Evolutionary conservation across 2,888 invertebrate species (phyloP).

Genomic region (Orthosia cruda): DNA sequence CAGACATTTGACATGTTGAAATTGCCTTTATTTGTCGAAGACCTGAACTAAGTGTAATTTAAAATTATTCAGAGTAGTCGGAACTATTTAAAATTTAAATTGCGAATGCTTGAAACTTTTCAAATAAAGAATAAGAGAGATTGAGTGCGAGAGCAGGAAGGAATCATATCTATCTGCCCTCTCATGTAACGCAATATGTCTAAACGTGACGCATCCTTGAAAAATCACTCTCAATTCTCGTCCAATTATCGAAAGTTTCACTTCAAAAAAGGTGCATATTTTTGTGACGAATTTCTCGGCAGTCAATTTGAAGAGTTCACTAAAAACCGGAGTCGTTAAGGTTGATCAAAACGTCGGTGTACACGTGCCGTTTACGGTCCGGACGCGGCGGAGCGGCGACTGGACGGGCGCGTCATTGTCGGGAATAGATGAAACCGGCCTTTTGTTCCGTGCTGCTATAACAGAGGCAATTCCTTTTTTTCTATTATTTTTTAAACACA

Average conservation of each 20-base stretch:
- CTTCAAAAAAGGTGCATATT: neutral
- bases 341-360: constrained; percentile 47
- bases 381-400: constrained; percentile 30
- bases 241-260: too few species aligned
- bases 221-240: too few species aligned
- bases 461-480: constrained; percentile 78
- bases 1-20: constrained; percentile 57
- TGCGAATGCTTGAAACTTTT: too few species aligned
- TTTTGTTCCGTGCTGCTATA: constrained; percentile 78
- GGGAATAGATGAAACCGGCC: constrained; percentile 74
- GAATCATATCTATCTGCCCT: too few species aligned
- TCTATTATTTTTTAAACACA: constrained; percentile 78
- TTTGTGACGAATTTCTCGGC: neutral
- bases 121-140: too few species aligned
- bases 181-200: too few species aligned
- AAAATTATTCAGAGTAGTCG: constrained; percentile 26
- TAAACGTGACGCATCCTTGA: too few species aligned
- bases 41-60: constrained; percentile 38
- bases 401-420: constrained; percentile 69
- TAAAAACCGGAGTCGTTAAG: constrained; percentile 32
- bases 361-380: constrained; percentile 51
- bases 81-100: constrained; percentile 3
- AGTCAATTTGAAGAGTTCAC: constrained; percentile 30
- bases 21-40: constrained; percentile 60
- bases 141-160: too few species aligned